Evolutionary conservation across 2,113 vertebrate genomes (phyloP).

Genomic region (Prietella phreatophila): DNA sequence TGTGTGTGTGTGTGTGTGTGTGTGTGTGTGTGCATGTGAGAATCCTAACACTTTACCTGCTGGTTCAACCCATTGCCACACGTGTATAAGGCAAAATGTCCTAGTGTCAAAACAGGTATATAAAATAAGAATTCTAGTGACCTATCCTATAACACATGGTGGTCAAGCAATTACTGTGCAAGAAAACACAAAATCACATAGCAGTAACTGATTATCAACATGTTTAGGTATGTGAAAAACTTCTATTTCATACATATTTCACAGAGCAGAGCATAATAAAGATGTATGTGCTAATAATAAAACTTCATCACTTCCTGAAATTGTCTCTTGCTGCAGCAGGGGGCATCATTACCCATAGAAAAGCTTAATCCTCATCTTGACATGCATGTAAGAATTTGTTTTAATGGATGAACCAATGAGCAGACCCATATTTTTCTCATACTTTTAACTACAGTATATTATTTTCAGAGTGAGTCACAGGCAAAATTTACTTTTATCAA

Average conservation of each 20-base stretch:
- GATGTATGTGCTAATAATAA: neutral
- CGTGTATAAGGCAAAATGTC: too few relatives aligned
- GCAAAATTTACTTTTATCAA: neutral
- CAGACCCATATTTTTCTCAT: neutral
- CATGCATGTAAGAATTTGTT: neutral
- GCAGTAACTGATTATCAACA: neutral
- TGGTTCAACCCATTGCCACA: too few relatives aligned
- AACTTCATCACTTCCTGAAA: neutral
- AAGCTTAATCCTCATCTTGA: neutral
- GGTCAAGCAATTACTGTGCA: neutral
- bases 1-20: too few relatives aligned
- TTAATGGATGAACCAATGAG: neutral
- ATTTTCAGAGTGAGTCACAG: neutral
- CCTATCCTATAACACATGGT: neutral
- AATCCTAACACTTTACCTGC: too few relatives aligned
- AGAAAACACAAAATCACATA: neutral
- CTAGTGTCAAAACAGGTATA: too few relatives aligned
- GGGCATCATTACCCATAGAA: constrained; percentile 37
- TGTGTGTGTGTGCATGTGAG: too few relatives aligned
- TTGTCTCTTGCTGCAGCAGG: constrained; percentile 42
- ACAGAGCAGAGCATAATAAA: neutral
- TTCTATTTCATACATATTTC: neutral
- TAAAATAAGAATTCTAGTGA: neutral
- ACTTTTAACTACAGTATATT: neutral
- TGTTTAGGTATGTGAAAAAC: neutral